Evolutionary conservation across 2,797 vertebrate genomes (phyloP).

Genomic region (Gobio occitaniae): DNA sequence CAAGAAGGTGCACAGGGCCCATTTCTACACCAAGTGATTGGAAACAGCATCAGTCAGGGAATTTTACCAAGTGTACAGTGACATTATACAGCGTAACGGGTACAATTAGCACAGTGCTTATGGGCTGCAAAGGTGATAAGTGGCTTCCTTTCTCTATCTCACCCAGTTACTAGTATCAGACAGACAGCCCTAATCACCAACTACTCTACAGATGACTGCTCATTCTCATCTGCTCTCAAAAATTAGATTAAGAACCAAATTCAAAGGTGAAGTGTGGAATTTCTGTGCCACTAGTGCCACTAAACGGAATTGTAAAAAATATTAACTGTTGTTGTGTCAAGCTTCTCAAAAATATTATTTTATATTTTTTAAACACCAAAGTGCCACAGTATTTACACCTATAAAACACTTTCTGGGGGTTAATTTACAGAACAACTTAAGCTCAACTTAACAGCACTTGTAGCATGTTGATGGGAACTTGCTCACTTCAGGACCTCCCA

Average conservation of each 20-base stretch:
- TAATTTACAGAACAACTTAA: neutral
- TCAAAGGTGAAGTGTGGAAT: slow-evolving; percentile 24
- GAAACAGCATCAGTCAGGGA: slow-evolving; percentile 34
- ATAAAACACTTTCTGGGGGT: neutral
- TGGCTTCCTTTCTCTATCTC: slow-evolving; percentile 48
- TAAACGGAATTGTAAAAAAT: neutral
- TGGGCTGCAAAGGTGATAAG: slow-evolving; percentile 45
- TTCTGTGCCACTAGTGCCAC: neutral
- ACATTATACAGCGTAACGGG: slow-evolving; percentile 15
- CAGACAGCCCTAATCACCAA: slow-evolving; percentile 4
- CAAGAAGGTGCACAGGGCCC: slow-evolving; percentile 24
- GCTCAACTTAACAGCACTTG: no score
- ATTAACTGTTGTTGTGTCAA: neutral
- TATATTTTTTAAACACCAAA: neutral
- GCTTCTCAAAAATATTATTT: neutral
- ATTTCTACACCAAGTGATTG: slow-evolving; percentile 15
- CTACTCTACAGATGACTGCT: slow-evolving; percentile 18
- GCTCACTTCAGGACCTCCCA: no score
- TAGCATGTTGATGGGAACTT: no score
- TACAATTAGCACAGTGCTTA: slow-evolving; percentile 43
- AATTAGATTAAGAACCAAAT: slow-evolving; percentile 52
- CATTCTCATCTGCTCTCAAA: slow-evolving; percentile 36
- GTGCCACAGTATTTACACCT: neutral
- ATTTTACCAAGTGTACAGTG: slow-evolving; percentile 34
- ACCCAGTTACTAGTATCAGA: slow-evolving; percentile 18